Conservation (phyloP, 2,797 vertebrate genomes). For the Neosilurus mollespiculum region DNA sequence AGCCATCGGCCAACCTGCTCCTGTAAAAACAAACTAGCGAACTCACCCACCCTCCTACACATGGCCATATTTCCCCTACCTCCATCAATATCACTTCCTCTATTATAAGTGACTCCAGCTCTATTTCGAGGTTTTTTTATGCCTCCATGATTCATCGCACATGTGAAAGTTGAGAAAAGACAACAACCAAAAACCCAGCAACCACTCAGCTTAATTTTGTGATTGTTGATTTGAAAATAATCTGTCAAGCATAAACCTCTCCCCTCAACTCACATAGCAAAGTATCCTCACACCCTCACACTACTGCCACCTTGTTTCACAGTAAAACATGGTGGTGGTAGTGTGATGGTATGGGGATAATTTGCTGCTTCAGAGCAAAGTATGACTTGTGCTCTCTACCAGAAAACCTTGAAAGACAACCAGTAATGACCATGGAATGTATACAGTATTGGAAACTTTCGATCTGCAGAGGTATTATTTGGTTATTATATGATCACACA, state of each 20-base stretch:
- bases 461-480: too few species aligned
- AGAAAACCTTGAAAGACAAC: background rate
- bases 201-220: background rate
- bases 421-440: too few species aligned
- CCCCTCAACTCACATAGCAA: too few species aligned
- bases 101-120: too few species aligned
- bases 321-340: slow-evolving; percentile 5
- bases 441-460: too few species aligned
- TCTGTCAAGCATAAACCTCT: background rate
- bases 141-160: background rate
- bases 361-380: background rate
- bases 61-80: background rate
- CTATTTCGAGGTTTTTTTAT: background rate
- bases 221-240: background rate
- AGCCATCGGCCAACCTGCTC: slow-evolving; percentile 19
- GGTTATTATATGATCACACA: too few species aligned
- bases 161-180: background rate
- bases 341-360: background rate
- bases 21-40: slow-evolving; percentile 21
- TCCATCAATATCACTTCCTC: background rate
- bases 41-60: background rate
- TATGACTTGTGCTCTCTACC: background rate
- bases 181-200: background rate
- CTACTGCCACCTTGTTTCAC: too few species aligned
- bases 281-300: background rate